Evolutionary conservation across 1,140 invertebrate genomes (phyloP).

Genomic region (Papilio polytes): DNA sequence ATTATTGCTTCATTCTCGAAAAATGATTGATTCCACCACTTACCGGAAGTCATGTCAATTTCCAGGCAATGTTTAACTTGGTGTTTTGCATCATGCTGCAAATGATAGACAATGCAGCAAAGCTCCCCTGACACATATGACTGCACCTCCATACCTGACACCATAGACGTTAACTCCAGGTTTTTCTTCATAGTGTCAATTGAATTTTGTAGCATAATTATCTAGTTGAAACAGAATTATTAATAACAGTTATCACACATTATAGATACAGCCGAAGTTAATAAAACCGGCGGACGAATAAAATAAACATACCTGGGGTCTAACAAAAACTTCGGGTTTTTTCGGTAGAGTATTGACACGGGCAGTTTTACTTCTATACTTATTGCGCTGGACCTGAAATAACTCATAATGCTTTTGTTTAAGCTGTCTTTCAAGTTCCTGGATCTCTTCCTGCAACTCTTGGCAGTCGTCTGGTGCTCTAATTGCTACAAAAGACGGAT

Average conservation of each 20-base stretch:
- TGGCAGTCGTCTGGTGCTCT: conserved; percentile 59
- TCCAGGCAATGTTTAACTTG: conserved; percentile 66
- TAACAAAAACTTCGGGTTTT: conserved; percentile 58
- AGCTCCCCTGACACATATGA: conserved; percentile 66
- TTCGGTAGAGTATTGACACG: conserved; percentile 46
- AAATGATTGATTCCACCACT: too few species aligned
- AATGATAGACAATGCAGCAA: conserved; percentile 68
- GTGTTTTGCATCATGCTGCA: conserved; percentile 60
- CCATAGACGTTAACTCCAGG: conserved; percentile 62
- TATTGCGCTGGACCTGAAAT: conserved; percentile 70
- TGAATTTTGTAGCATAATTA: conserved; percentile 61
- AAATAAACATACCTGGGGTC: conserved; percentile 57
- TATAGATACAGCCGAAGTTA: not conserved
- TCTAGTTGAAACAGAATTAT: conserved; percentile 52
- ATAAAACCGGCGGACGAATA: not conserved
- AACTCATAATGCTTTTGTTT: conserved; percentile 65
- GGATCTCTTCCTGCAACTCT: conserved; percentile 62
- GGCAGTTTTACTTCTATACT: conserved; percentile 54
- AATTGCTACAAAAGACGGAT: conserved; percentile 41
- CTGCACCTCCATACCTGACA: conserved; percentile 70
- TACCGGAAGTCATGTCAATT: conserved; percentile 67
- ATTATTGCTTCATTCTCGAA: too few species aligned
- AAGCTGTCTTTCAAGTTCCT: conserved; percentile 58
- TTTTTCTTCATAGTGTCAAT: conserved; percentile 58
- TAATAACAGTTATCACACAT: not conserved